A percentile compares a stretch with the other conserved stretches of the same genome.
Conservation (phyloP, 1,140 invertebrate genomes). For the Drosophila subpulchrella region DNA sequence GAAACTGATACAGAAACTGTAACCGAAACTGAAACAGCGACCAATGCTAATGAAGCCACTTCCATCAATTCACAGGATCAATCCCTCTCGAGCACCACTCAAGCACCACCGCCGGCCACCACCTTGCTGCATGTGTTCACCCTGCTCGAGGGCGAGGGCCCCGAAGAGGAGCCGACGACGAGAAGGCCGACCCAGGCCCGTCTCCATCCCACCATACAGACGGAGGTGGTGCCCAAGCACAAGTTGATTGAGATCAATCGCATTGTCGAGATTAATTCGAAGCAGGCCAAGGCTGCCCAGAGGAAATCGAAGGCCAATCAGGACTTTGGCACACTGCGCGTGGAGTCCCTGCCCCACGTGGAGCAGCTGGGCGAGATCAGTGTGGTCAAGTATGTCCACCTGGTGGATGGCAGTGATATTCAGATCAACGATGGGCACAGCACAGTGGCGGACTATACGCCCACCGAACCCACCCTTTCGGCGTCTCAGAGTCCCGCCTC, state of each 20-base stretch:
- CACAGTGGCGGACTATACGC: conserved; percentile 80
- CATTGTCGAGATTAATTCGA: conserved; percentile 88
- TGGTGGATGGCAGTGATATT: conserved; percentile 85
- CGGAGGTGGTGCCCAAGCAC: conserved; percentile 81
- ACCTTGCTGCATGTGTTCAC: conserved; percentile 86
- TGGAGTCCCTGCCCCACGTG: conserved; percentile 86
- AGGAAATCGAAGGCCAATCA: conserved; percentile 86
- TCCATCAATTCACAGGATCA: conserved; percentile 75
- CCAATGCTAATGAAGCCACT: conserved; percentile 76
- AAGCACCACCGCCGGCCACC: conserved; percentile 84
- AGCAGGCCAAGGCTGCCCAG: conserved; percentile 86
- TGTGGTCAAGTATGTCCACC: conserved; percentile 88
- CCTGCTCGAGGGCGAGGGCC: conserved; percentile 76
- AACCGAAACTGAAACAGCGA: conserved; percentile 32
- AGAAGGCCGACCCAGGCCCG: conserved; percentile 9
- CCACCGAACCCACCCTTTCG: conserved; percentile 57
- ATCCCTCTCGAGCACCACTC: conserved; percentile 32
- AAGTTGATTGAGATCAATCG: conserved; percentile 88
- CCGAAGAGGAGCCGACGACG: conserved; percentile 33
- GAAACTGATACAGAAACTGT: conserved; percentile 24
- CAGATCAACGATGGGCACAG: conserved; percentile 80
- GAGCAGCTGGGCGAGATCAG: conserved; percentile 89
- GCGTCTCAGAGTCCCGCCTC: conserved; percentile 16
- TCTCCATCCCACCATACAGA: conserved; percentile 10
- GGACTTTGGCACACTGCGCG: conserved; percentile 81